Evolutionary conservation across 2,888 invertebrate species (phyloP), one percentile per base, ranked within the genome.

Genomic region (Orthosia incerta): DNA sequence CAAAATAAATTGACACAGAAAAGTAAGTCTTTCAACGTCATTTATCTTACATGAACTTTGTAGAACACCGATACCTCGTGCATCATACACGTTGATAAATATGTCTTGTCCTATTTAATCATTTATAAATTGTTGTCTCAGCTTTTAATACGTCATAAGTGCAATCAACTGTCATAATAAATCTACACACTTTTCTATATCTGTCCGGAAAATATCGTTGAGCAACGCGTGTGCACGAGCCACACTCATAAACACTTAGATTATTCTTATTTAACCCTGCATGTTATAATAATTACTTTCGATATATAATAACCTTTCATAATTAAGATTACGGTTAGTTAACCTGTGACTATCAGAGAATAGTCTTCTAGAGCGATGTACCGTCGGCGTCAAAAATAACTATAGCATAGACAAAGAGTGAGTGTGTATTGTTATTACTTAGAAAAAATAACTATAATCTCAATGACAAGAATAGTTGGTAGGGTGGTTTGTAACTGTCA

Each of bases 191-290:
- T 61, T 76, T 61, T 75, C 77, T 48, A 48, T 76, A 50, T 16
- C 51, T 15, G 62, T 4, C 62, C 62, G 62, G 62, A 48, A 71
- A 31, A 26, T 23, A 45, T 13, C 16, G 23, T 23, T 62, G 39
- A 46, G 15, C 50, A 39, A 26, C n/a, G 20, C 23, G 15, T 53
- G n/a, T 16, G 48, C 76, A 71, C 76, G 62, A 73, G 57, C 53
- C 76, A 48, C 61, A 62, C 23, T 57, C 20, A 53, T 72, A 78
- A 79, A 79, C 53, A 73, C 53, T n/a, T 50, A 71, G 74, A 74
- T 79, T 61, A 74, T 74, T 65, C 67, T 60, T 26, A 53, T 60
- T 56, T 11, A 75, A 76, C 69, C 76, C 46, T 74, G 56, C 51
- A 67, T 59, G 65, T 73, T 20, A 61, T 67, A 61, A 63, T 74